Percentiles rank a stretch among this genome's conserved stretches.
Conservation (phyloP, 2,797 vertebrate genomes). For the Spinus pinus region DNA sequence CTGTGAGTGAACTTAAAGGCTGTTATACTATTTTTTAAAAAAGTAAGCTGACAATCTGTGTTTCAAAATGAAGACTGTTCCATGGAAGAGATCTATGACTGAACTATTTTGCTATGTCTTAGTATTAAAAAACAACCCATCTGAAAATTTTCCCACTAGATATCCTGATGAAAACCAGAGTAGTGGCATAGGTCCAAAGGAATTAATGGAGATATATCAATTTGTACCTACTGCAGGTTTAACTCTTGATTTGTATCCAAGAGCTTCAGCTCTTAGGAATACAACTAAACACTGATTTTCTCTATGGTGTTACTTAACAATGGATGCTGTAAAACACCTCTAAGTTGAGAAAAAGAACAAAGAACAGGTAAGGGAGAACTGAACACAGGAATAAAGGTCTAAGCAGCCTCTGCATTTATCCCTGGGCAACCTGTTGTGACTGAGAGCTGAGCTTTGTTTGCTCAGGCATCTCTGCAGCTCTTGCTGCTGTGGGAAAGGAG, state of each 20-base stretch:
- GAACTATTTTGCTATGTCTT: background rate
- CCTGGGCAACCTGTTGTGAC: background rate
- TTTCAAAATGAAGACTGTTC: constrained; percentile 20
- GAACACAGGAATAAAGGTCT: background rate
- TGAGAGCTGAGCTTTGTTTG: background rate
- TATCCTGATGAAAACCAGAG: constrained; percentile 33
- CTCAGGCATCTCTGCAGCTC: background rate
- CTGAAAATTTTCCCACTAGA: background rate
- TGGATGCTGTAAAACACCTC: background rate
- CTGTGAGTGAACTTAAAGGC: constrained; percentile 24
- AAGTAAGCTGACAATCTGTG: constrained; percentile 9
- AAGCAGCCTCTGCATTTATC: background rate
- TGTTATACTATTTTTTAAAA: constrained; percentile 8
- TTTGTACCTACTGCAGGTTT: constrained; percentile 39
- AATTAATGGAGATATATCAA: constrained; percentile 14
- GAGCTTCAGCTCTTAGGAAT: background rate
- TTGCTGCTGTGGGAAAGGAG: background rate
- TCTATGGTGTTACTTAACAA: background rate
- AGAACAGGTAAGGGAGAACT: background rate
- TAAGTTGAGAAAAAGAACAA: background rate
- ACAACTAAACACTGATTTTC: background rate
- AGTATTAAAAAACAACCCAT: background rate
- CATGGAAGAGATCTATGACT: background rate
- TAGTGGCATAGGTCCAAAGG: background rate
- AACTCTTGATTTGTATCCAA: background rate